phyloP scores from a whole-genome alignment of 2,888 invertebrate genomes.

The Aporophyla nigra region DNA sequence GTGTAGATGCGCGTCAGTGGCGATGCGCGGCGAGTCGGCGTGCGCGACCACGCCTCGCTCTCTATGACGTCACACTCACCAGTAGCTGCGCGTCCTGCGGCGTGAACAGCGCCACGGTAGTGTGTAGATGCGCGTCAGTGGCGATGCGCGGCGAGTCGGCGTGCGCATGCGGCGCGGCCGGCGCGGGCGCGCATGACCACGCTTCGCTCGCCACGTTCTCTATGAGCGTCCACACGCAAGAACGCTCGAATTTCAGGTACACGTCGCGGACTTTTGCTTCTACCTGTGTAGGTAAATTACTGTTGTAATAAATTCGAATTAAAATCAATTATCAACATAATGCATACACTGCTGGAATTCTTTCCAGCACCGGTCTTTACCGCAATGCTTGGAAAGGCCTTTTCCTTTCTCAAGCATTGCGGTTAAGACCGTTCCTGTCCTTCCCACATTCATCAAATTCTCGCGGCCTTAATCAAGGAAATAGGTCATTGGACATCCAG shows the following conservation, averaged over 20 bases:
- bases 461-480: no score
- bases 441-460: no score
- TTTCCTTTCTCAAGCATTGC: no score
- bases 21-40: no score
- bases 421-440: no score
- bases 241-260: slow-evolving; percentile 95
- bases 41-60: background rate
- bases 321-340: background rate
- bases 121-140: slow-evolving; percentile 74
- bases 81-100: slow-evolving; percentile 78
- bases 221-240: slow-evolving; percentile 94
- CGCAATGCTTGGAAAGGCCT: no score
- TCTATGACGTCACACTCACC: slow-evolving; percentile 69
- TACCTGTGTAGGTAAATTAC: slow-evolving; percentile 71
- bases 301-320: background rate
- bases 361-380: no score
- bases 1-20: no score
- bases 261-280: slow-evolving; percentile 92
- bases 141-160: slow-evolving; percentile 75
- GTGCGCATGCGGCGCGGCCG: slow-evolving; percentile 69
- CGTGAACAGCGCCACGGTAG: slow-evolving; percentile 78
- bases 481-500: background rate
- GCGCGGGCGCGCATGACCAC: slow-evolving; percentile 76
- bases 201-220: slow-evolving; percentile 92
- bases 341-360: background rate